Evolutionary conservation across 2,888 invertebrate genomes (phyloP), one percentile per base, ranked within the genome.

Genomic region (Melanotus villosus): DNA sequence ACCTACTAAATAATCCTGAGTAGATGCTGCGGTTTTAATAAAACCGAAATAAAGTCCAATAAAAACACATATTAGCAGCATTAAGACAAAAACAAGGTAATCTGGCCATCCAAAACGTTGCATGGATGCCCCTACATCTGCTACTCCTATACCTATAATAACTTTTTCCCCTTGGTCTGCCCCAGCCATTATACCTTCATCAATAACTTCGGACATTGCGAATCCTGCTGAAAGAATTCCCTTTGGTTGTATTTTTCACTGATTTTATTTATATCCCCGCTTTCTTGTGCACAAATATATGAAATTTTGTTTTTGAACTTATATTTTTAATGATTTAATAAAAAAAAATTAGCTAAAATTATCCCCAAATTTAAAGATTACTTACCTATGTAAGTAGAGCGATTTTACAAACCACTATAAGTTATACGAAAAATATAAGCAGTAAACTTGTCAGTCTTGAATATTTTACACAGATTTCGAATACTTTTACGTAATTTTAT

Each of bases 101-200:
- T 68, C 68, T 0, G 63, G 50, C 63, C 63, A 68, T 52, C 68
- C 68, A 32, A 68, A 68, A n/a, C 58, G 57, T 54, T 68, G 68
- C 68, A 68, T 68, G 10, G 64, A 50, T 34, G 68, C 64, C 2
- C 66, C 62, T 30, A 67, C 54, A 23, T 67, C 70, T 10, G 63
- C 59, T 19, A 66, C 63, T 0, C 60, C 63, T 10, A 70, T 34
- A 9, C 67, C 52, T 1, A 54, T 50, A 26, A 80, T 76, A 7
- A 74, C 67, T 60, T 79, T 79, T 36, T 78, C 77, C 6, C 79
- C 80, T 50, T 75, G 73, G 70, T 79, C 78, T 38, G 69, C 75
- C 18, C 70, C 64, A 9, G 78, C 70, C 47, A 80, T 68, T 56
- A 77, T 67, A n/a, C 76, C 76, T 54, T 75, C 74, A 34, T 74